These are phyloP conservation scores for Tinea trinotella DNA, from an alignment of 2,888 invertebrate species.

Conservation along the genomic window DNA sequence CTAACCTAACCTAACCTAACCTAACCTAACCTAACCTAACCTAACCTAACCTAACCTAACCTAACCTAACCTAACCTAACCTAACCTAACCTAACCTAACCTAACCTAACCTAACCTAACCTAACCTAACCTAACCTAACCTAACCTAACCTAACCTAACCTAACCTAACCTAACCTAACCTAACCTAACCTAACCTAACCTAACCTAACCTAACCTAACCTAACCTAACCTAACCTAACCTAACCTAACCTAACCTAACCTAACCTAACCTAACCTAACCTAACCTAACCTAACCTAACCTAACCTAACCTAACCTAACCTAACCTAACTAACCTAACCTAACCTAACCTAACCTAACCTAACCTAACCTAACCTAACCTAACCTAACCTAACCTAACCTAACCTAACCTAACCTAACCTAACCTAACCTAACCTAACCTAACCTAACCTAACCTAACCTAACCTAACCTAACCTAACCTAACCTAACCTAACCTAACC, in stretches of 20 bases:
- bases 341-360: slow-evolving; percentile 18
- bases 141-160: slow-evolving; percentile 20
- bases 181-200: slow-evolving; percentile 20
- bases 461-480: slow-evolving; percentile 19
- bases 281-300: slow-evolving; percentile 22
- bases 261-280: slow-evolving; percentile 23
- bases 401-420: slow-evolving; percentile 22
- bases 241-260: slow-evolving; percentile 20
- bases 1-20: slow-evolving; percentile 14
- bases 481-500: slow-evolving; percentile 22
- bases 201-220: slow-evolving; percentile 20
- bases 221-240: slow-evolving; percentile 20
- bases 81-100: slow-evolving; percentile 19
- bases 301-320: slow-evolving; percentile 20
- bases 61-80: slow-evolving; percentile 20
- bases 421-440: slow-evolving; percentile 21
- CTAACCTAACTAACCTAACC: slow-evolving; percentile 21
- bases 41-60: slow-evolving; percentile 20
- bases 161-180: slow-evolving; percentile 20
- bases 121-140: slow-evolving; percentile 20
- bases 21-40: slow-evolving; percentile 20
- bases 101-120: slow-evolving; percentile 20
- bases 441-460: slow-evolving; percentile 21
- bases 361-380: slow-evolving; percentile 18
- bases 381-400: slow-evolving; percentile 21